These are phyloP conservation scores for Aphelenchoides besseyi DNA, from an alignment of 1,140 invertebrate genomes.

Conservation along the genomic window DNA sequence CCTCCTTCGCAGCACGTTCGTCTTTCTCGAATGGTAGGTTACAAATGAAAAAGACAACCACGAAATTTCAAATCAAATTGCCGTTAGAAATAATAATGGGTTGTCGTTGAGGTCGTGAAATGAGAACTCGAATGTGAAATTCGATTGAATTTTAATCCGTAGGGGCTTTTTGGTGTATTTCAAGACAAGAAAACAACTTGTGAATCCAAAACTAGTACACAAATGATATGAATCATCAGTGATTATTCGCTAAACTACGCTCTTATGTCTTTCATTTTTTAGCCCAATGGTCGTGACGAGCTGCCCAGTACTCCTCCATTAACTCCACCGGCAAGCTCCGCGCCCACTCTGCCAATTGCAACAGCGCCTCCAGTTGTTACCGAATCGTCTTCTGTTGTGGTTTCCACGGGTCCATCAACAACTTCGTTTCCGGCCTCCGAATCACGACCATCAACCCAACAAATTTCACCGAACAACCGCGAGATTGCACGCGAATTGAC, in stretches of 20 bases:
- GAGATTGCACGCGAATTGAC: not conserved
- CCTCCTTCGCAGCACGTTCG: slow-evolving; percentile 31
- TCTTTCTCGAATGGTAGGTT: slow-evolving; percentile 4
- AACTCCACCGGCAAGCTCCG: not conserved
- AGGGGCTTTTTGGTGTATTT: no score
- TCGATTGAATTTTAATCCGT: no score
- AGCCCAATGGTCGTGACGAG: slow-evolving; percentile 8
- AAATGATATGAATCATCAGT: no score
- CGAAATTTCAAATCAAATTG: not conserved
- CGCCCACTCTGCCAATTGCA: not conserved
- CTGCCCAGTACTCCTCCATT: not conserved
- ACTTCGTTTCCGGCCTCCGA: slow-evolving; percentile 17
- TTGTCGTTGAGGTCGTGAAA: not conserved
- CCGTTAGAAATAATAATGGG: not conserved
- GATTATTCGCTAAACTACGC: not conserved
- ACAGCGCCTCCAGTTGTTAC: not conserved
- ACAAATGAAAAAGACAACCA: not conserved
- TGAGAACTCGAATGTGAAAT: no score
- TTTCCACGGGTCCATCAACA: slow-evolving; percentile 6
- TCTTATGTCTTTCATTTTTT: not conserved
- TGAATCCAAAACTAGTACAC: no score
- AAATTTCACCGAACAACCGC: not conserved
- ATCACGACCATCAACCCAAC: not conserved
- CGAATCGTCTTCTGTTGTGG: not conserved
- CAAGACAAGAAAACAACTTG: no score